Conservation (phyloP, 2,888 invertebrate genomes). For the Julus scanicus region DNA sequence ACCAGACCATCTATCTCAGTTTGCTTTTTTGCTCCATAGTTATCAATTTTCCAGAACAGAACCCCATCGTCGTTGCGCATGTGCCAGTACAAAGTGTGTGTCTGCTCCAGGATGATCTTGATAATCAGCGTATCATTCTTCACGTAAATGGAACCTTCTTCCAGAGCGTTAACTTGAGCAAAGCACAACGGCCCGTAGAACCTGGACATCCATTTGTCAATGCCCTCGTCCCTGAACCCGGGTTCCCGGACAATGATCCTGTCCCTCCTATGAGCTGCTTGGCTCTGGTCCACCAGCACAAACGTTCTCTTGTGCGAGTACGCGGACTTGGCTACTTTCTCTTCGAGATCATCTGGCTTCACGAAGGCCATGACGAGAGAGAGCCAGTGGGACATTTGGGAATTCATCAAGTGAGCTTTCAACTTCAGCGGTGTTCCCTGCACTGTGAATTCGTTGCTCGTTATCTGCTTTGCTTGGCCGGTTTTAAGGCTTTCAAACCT, state of each 20-base stretch:
- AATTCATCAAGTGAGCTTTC: not conserved
- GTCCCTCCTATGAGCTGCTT: not conserved
- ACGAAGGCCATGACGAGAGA: not conserved
- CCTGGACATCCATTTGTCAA: not conserved
- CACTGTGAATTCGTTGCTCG: not conserved
- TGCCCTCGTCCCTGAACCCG: constrained; percentile 15
- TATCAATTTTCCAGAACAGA: constrained; percentile 28
- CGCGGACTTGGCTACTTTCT: not conserved
- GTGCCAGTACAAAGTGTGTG: not conserved
- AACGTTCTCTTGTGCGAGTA: constrained; percentile 22
- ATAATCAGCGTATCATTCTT: not conserved
- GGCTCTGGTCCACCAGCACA: constrained; percentile 34
- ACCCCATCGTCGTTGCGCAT: not conserved
- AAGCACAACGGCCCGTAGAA: not conserved
- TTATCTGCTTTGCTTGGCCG: not conserved
- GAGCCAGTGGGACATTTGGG: not conserved
- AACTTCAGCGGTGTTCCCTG: not conserved
- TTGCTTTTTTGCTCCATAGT: not conserved
- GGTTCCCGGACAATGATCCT: not conserved
- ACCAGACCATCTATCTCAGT: not conserved
- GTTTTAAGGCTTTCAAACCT: not conserved
- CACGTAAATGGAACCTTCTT: not conserved
- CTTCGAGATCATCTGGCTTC: not conserved
- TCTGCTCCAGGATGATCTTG: constrained; percentile 36
- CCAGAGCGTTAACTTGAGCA: not conserved